Evolutionary conservation across 2,888 invertebrate species (phyloP).

Genomic region (Trichopria drosophilae): DNA sequence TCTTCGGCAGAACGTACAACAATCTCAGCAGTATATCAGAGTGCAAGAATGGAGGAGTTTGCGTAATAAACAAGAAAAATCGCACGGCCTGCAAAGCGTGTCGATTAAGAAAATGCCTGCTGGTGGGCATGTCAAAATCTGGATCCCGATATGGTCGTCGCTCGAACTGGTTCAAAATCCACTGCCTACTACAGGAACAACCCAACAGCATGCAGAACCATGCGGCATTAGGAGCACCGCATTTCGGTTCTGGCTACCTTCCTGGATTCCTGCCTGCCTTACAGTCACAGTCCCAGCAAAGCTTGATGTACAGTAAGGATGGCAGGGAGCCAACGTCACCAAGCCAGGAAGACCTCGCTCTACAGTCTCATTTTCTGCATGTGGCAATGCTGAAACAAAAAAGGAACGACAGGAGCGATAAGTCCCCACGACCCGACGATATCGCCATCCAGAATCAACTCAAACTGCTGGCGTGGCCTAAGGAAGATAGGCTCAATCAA

Average conservation of each 20-base stretch:
- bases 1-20: conserved; percentile 90
- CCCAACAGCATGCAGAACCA: conserved; percentile 44
- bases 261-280: conserved; percentile 45
- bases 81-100: conserved; percentile 91
- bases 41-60: conserved; percentile 89
- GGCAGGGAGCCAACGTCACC: conserved; percentile 48
- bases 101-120: conserved; percentile 79
- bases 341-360: conserved; percentile 50
- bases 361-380: conserved; percentile 51
- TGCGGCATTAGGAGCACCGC: conserved; percentile 34
- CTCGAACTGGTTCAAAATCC: conserved; percentile 94
- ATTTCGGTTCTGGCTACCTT: conserved; percentile 46
- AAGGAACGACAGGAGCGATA: conserved; percentile 44
- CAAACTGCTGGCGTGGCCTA: conserved; percentile 49
- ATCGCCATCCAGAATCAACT: conserved; percentile 51
- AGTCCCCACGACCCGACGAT: conserved; percentile 53
- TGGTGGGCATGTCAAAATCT: conserved; percentile 90
- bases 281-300: conserved; percentile 41
- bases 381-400: conserved; percentile 54
- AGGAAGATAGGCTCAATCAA: conserved; percentile 37
- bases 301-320: conserved; percentile 40
- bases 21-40: conserved; percentile 85
- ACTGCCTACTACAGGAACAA: conserved; percentile 84
- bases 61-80: conserved; percentile 91
- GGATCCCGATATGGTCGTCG: conserved; percentile 87